Conservation (phyloP, 2,113 vertebrate genomes). For the Australoheros scitulus region DNA sequence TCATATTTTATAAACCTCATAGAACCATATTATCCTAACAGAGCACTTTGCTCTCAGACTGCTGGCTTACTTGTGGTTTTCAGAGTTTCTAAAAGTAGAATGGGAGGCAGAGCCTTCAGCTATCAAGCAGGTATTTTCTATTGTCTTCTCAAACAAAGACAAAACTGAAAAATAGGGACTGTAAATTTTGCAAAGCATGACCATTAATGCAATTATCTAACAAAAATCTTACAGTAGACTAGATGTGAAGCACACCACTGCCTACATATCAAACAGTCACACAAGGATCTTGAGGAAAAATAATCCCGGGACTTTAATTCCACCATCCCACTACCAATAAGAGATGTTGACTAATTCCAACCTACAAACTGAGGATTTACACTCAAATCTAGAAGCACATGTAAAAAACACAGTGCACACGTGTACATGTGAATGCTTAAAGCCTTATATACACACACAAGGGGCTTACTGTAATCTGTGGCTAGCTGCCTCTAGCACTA, state of each 20-base stretch:
- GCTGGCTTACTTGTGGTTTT: too few species aligned
- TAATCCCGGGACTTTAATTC: slow-evolving; percentile 68
- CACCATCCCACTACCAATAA: slow-evolving; percentile 42
- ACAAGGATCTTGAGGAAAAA: slow-evolving; percentile 40
- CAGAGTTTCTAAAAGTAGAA: too few species aligned
- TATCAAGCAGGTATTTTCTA: too few species aligned
- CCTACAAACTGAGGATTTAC: slow-evolving; percentile 67
- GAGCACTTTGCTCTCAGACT: too few species aligned
- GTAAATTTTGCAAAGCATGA: slow-evolving; percentile 5
- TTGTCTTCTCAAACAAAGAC: not conserved
- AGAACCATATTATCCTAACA: too few species aligned
- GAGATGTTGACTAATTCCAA: slow-evolving; percentile 63
- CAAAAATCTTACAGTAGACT: not conserved
- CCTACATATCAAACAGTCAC: slow-evolving; percentile 32
- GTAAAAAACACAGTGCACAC: slow-evolving; percentile 45
- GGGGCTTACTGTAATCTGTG: slow-evolving; percentile 64
- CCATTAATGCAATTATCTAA: slow-evolving; percentile 22
- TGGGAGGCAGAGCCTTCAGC: too few species aligned
- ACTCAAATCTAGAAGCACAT: slow-evolving; percentile 47
- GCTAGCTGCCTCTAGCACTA: slow-evolving; percentile 43
- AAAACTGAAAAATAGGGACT: slow-evolving; percentile 3
- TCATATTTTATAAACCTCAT: too few species aligned
- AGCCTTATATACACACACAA: slow-evolving; percentile 46
- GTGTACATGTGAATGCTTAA: slow-evolving; percentile 32
- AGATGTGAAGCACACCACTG: not conserved